Conservation (phyloP, 1,140 invertebrate genomes). For the Marisa cornuarietis region DNA sequence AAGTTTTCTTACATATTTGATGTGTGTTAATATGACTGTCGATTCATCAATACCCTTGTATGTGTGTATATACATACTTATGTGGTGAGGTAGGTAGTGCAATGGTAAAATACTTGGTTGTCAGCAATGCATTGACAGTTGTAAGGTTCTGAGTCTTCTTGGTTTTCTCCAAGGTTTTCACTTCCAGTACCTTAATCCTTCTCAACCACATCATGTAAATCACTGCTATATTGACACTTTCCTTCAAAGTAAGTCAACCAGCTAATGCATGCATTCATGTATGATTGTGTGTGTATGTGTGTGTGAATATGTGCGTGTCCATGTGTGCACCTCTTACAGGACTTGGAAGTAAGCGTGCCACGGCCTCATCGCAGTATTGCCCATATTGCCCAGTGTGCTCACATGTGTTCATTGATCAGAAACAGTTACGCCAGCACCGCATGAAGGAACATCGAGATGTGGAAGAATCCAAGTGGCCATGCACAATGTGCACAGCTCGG, state of each 20-base stretch:
- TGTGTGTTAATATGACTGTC: not conserved
- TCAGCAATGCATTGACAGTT: not conserved
- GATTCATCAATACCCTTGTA: too few relatives aligned
- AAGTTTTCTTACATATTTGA: not conserved
- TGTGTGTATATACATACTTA: not conserved
- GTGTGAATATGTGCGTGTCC: too few relatives aligned
- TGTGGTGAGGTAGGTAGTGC: not conserved
- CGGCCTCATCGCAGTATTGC: constrained; percentile 20
- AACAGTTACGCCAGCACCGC: constrained; percentile 25
- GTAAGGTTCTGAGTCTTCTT: not conserved
- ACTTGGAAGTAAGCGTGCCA: constrained; percentile 18
- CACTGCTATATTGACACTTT: too few relatives aligned
- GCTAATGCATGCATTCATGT: not conserved
- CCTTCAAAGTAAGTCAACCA: too few relatives aligned
- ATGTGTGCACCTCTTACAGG: constrained; percentile 14
- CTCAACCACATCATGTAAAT: too few relatives aligned
- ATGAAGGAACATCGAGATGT: constrained; percentile 10
- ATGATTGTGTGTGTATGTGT: not conserved
- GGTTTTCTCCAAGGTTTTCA: not conserved
- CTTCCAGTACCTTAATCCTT: too few relatives aligned
- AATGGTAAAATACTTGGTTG: too few relatives aligned
- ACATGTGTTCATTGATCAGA: constrained; percentile 35
- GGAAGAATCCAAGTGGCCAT: constrained; percentile 5
- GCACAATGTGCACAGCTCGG: constrained; percentile 36
- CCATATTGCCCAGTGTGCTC: constrained; percentile 37